These are phyloP conservation scores for Albula goreensis DNA, from an alignment of 2,113 vertebrate genomes.

Conservation along the genomic window DNA sequence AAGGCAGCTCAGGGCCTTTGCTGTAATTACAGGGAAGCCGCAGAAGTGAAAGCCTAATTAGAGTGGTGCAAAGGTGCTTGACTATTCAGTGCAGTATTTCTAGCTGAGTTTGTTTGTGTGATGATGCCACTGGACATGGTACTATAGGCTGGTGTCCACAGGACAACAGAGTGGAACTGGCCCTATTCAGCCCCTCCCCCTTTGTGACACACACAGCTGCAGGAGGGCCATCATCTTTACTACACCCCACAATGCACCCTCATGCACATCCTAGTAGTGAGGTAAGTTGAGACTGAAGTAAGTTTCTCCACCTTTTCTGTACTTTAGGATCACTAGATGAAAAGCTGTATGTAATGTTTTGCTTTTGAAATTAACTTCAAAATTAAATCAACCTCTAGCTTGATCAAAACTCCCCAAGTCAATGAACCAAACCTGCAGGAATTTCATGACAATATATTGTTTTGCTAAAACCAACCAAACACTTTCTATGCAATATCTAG, in stretches of 20 bases:
- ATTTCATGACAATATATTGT: too few relatives aligned
- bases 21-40: conserved; percentile 61
- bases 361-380: too few relatives aligned
- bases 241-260: background rate
- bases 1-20: conserved; percentile 45
- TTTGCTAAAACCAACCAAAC: too few relatives aligned
- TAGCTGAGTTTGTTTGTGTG: background rate
- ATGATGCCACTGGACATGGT: background rate
- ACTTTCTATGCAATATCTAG: too few relatives aligned
- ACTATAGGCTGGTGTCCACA: background rate
- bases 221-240: background rate
- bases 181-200: background rate
- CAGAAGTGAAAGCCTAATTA: conserved; percentile 67
- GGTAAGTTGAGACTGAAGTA: background rate
- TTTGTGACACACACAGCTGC: background rate
- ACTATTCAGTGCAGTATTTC: conserved; percentile 47
- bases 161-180: too few relatives aligned
- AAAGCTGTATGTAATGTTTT: too few relatives aligned
- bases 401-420: too few relatives aligned
- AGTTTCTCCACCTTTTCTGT: background rate
- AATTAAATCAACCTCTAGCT: too few relatives aligned
- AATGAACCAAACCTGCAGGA: too few relatives aligned
- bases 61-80: conserved; percentile 52
- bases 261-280: background rate
- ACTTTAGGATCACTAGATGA: background rate